A percentile compares a stretch with the other conserved stretches of the same genome.
phyloP scores from a whole-genome alignment of 2,888 invertebrate genomes.

The Eulithis prunata region DNA sequence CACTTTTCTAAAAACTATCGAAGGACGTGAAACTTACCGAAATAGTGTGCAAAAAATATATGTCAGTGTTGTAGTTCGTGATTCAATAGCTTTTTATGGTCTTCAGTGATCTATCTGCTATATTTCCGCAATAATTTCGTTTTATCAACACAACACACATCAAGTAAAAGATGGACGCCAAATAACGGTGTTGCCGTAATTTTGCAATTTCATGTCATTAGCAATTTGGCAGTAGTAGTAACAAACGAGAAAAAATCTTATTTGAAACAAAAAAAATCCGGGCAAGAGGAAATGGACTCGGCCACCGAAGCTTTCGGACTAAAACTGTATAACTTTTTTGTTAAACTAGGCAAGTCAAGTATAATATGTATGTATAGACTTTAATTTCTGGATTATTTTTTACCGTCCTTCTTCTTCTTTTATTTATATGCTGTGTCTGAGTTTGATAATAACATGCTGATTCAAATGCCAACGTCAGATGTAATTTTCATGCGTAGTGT shows the following conservation, averaged over 20 bases:
- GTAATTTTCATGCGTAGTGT: no score
- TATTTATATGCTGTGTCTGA: no score
- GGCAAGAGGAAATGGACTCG: no score
- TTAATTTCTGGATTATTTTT: no score
- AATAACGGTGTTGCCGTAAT: slow-evolving; percentile 73
- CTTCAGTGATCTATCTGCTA: slow-evolving; percentile 39
- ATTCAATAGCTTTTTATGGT: slow-evolving; percentile 34
- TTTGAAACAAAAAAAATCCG: no score
- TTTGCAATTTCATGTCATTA: slow-evolving; percentile 52
- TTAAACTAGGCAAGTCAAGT: no score
- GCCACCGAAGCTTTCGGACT: no score
- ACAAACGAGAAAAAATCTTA: not conserved
- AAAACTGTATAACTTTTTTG: no score
- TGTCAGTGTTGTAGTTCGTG: slow-evolving; percentile 32
- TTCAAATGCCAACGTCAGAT: no score
- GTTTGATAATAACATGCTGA: no score
- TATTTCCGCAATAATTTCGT: slow-evolving; percentile 58
- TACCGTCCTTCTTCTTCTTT: no score
- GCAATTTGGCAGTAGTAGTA: slow-evolving; percentile 3
- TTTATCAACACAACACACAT: slow-evolving; percentile 77
- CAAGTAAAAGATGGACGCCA: slow-evolving; percentile 83
- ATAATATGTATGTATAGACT: no score
- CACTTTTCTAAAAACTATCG: slow-evolving; percentile 55
- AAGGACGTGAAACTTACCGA: slow-evolving; percentile 51
- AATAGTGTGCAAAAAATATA: slow-evolving; percentile 44